Percentiles rank a stretch among this genome's conserved stretches.
Conservation (phyloP, 37 sponge, comb jelly and placozoan genomes). For the Cliona cf. orientalis region DNA sequence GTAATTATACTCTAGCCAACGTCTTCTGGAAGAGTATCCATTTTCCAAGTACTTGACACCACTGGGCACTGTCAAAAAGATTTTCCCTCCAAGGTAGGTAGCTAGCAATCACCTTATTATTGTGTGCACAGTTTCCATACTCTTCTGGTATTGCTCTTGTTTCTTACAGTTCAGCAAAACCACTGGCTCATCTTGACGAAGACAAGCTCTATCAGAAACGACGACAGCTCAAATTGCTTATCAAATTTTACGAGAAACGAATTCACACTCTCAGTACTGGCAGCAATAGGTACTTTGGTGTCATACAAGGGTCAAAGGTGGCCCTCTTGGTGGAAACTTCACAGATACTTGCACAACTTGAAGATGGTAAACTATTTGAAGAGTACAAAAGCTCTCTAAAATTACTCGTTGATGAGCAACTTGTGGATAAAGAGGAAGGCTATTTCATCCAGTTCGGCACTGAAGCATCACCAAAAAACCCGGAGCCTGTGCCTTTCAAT, state of each 20-base stretch:
- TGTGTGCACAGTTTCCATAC: background rate
- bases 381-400: slow-evolving; percentile 4
- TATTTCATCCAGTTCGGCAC: slow-evolving; percentile 25
- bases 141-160: background rate
- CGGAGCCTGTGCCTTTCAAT: slow-evolving; percentile 6
- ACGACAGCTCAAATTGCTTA: background rate
- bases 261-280: slow-evolving; percentile 8
- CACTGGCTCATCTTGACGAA: background rate
- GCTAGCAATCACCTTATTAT: too few relatives aligned
- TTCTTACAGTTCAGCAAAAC: background rate
- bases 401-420: slow-evolving; percentile 26
- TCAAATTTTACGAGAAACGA: slow-evolving; percentile 28
- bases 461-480: background rate
- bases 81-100: background rate
- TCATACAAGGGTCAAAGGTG: slow-evolving; percentile 16
- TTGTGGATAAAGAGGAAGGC: slow-evolving; percentile 8
- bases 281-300: slow-evolving; percentile 36
- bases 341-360: background rate
- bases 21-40: slow-evolving; percentile 26
- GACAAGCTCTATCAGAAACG: slow-evolving; percentile 22
- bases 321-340: slow-evolving; percentile 40
- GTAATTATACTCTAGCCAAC: background rate
- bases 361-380: background rate
- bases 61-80: background rate
- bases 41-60: background rate